These are phyloP conservation scores for Montipora foliosa DNA, from an alignment of 64 coral and sea anemone genomes.

Conservation along the genomic window DNA sequence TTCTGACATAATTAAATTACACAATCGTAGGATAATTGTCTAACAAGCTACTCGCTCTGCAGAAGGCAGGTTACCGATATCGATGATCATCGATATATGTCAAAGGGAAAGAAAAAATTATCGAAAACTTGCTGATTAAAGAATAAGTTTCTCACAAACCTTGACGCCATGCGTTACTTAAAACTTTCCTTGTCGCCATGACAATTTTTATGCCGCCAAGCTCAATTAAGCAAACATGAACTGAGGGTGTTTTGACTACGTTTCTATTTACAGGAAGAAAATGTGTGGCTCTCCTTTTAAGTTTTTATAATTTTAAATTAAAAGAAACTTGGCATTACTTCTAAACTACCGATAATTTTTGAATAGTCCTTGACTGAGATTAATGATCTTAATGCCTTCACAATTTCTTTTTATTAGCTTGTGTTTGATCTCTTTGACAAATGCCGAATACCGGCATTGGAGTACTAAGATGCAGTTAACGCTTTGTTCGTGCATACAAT, in stretches of 20 bases:
- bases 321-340: background rate
- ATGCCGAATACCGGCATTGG: background rate
- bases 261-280: background rate
- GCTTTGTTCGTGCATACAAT: background rate
- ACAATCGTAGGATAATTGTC: too few species aligned
- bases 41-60: too few species aligned
- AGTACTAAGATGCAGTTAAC: background rate
- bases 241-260: background rate
- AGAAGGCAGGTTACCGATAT: background rate
- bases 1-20: too few species aligned
- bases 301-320: background rate
- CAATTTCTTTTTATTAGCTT: background rate
- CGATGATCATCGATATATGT: too few species aligned
- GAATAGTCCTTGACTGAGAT: background rate
- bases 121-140: background rate
- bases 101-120: background rate
- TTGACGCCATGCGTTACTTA: background rate
- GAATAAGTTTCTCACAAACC: background rate
- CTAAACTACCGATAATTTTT: background rate
- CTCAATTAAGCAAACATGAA: background rate
- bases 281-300: background rate
- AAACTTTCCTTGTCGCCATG: background rate
- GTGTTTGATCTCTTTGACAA: conserved; percentile 36
- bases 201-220: background rate
- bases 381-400: background rate